Evolutionary conservation across 1,140 invertebrate genomes (phyloP).

Genomic region (honey bee (Apis mellifera)): Amel_HAv3.1 CM009941.2:1800501-1801000

Average conservation of each 20-base stretch:
- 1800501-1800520: too few species aligned
- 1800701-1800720: slow-evolving; percentile 73
- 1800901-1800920: slow-evolving; percentile 46
- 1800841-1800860: slow-evolving; percentile 65
- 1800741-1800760: slow-evolving; percentile 40
- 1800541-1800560: too few species aligned
- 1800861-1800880: slow-evolving; percentile 47
- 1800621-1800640: slow-evolving; percentile 75
- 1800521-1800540: too few species aligned
- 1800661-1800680: slow-evolving; percentile 62
- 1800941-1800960: slow-evolving; percentile 4
- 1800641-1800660: slow-evolving; percentile 63
- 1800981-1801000: slow-evolving; percentile 30
- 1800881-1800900: slow-evolving; percentile 46
- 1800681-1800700: slow-evolving; percentile 67
- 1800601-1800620: slow-evolving; percentile 42
- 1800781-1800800: slow-evolving; percentile 73
- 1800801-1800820: slow-evolving; percentile 72
- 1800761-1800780: slow-evolving; percentile 68
- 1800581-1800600: too few species aligned
- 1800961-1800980: slow-evolving; percentile 29
- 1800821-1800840: slow-evolving; percentile 77
- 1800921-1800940: not conserved
- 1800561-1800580: not conserved
- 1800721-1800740: not conserved